phyloP scores from a whole-genome alignment of 1,140 invertebrate genomes.

The Pentalonia nigronervosa region DNA sequence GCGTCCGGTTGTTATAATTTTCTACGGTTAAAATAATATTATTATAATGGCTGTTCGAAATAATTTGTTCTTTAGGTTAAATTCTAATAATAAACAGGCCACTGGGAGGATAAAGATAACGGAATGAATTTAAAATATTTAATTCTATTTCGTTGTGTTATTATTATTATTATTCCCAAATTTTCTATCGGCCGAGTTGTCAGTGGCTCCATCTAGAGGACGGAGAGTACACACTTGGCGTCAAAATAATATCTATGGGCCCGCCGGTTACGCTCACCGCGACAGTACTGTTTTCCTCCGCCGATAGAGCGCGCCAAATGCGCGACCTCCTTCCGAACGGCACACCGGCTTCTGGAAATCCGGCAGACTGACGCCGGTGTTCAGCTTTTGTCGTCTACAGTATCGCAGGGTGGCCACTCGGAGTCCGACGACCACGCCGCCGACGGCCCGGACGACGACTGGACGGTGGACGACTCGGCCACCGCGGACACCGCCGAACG shows the following conservation, averaged over 20 bases:
- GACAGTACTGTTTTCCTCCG: not conserved
- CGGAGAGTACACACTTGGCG: too few species aligned
- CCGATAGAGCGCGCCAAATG: not conserved
- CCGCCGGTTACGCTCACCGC: not conserved
- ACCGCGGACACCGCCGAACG: not conserved
- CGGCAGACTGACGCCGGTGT: not conserved
- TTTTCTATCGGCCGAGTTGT: not conserved
- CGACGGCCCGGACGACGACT: not conserved
- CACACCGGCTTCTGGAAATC: not conserved
- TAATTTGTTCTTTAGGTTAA: not conserved
- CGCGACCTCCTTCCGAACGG: too few species aligned
- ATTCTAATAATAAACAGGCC: too few species aligned
- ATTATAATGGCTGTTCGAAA: too few species aligned
- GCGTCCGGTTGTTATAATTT: too few species aligned
- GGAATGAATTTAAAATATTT: not conserved
- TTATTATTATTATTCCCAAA: not conserved
- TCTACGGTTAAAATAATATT: too few species aligned
- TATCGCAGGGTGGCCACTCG: not conserved
- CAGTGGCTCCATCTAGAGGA: not conserved
- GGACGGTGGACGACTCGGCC: accelerated
- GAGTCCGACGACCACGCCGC: not conserved
- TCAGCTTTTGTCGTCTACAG: not conserved
- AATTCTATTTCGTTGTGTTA: not conserved
- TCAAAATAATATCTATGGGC: not conserved
- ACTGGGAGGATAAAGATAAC: not conserved